Evolutionary conservation across 2,113 vertebrate genomes (phyloP), one percentile per base, ranked within the genome.

Genomic region (Mesitornis unicolor): DNA sequence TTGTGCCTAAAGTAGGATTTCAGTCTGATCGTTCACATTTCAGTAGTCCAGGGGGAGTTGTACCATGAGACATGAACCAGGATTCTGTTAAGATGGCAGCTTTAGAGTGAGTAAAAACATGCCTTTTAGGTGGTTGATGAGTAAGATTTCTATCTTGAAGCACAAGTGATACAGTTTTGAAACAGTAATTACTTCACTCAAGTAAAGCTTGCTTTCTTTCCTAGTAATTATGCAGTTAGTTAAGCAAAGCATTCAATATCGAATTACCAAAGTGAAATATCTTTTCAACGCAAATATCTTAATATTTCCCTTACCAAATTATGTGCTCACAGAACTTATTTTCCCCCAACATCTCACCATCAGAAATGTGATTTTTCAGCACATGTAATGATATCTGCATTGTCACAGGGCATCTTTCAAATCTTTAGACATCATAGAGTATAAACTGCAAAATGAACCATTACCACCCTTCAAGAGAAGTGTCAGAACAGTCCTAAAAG

Each of bases 41-140:
- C 19, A 54, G 25, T 16, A 74, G 56, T 26, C 16, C 33, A 63
- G 38, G 2, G 19, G 7, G 59, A 83, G 31, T 6, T 53, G 31
- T 19, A 54, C 19, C 0, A 0, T 40, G 45, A 19, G 16, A 38
- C 2, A 4, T 24, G 25, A 63, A 33, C 16, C 48, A 68, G 20
- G 26, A 47, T 16, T 35, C n/a, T 76, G 9, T 42, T 63, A 71
- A 14, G 29, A 59, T 28, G 38, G 4, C 50, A 77, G 59, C 13
- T 69, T 29, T 57, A 47, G 29, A 84, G 29, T 1, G 4, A 56
- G n/a, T 11, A 74, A 54, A 76, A 33, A 75, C 11, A 22, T 15
- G 16, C 20, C n/a, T 48, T 77, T 43, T 21, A 48, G 6, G 21
- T 2, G 65, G 73, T 2, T 43, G 18, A 19, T 18, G 28, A 74